Evolutionary conservation across 2,888 invertebrate species (phyloP), one percentile per base, ranked within the genome.

Genomic region (Listrodromus nycthemerus): DNA sequence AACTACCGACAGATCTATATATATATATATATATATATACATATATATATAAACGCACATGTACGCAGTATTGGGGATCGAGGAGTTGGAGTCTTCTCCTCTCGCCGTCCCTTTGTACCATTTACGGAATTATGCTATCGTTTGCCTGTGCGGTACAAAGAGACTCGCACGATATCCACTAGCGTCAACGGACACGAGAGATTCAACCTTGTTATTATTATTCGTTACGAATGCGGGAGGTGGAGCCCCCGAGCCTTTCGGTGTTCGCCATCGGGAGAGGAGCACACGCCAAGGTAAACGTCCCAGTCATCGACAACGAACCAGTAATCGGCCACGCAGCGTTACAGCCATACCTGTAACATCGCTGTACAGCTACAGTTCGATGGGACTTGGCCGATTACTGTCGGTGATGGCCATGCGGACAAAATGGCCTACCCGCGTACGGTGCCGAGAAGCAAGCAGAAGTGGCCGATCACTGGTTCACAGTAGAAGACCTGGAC

Each of bases 41-140:
- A 81, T 16, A 16, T 45, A 16, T 45, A 45, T 16, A 16, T 16
- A 45, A 45, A 45, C 41, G 16, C 41, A 45, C 41, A 84, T 24
- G 27, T 33, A 74, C 50, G 27, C 61, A 41, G 84, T 78, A 82
- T 81, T 82, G 79, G 79, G 82, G 81, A 82, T 79, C 82, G 75
- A 30, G 30, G 63, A 78, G 63, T 70, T 55, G 80, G 61, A 61
- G 61, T 61, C 61, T 30, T 61, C 61, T 73, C 73, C 75, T 63
- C 75, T 80, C 80, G 76, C 73, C 74, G 63, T 65, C 69, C 82
- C 82, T 84, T 80, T 88, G 84, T 81, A 78, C 89, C 90, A 86
- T 90, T 87, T 90, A 90, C 86, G 90, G 90, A 89, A 88, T 87
- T 86, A 88, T 85, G 88, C 89, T 90, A 89, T 90, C 90, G 90